A percentile compares a stretch with the other conserved stretches of the same genome.
Conservation (phyloP, 2,113 vertebrate genomes). For the Limanda limanda region DNA sequence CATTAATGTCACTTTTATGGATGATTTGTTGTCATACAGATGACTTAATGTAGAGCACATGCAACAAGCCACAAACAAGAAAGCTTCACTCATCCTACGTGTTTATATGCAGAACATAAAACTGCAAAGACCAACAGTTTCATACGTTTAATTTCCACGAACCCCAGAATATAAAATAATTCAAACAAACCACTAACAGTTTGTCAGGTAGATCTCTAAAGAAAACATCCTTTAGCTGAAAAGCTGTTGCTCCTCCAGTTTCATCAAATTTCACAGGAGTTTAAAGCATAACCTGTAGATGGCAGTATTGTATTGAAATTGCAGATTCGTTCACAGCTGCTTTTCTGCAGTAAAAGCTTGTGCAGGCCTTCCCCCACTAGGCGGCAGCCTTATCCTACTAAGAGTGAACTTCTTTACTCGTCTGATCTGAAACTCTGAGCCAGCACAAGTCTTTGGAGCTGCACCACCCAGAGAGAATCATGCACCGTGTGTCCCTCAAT, state of each 20-base stretch:
- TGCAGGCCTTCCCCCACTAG: slow-evolving; percentile 47
- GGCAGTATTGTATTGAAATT: slow-evolving; percentile 31
- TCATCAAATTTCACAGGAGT: neutral
- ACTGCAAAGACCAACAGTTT: too few relatives aligned
- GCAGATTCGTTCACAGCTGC: neutral
- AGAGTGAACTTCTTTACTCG: neutral
- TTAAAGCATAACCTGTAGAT: slow-evolving; percentile 26
- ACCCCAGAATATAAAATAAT: too few relatives aligned
- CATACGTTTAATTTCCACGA: too few relatives aligned
- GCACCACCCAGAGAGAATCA: slow-evolving; percentile 33
- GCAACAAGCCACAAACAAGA: neutral
- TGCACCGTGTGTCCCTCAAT: slow-evolving; percentile 1
- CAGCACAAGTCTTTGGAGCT: neutral
- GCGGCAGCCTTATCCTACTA: slow-evolving; percentile 41
- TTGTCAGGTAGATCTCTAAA: neutral
- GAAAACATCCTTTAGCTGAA: neutral
- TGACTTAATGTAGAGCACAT: too few relatives aligned
- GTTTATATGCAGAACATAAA: too few relatives aligned
- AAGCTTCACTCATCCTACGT: too few relatives aligned
- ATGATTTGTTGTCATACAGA: too few relatives aligned
- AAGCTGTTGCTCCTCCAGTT: neutral
- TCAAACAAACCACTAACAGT: neutral
- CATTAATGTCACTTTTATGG: too few relatives aligned
- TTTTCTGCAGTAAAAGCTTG: neutral
- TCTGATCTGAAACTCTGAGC: neutral